Percentiles rank a stretch among this genome's conserved stretches.
Evolutionary conservation across 1,140 invertebrate species (phyloP).

Genomic region (Euwallacea similis): DNA sequence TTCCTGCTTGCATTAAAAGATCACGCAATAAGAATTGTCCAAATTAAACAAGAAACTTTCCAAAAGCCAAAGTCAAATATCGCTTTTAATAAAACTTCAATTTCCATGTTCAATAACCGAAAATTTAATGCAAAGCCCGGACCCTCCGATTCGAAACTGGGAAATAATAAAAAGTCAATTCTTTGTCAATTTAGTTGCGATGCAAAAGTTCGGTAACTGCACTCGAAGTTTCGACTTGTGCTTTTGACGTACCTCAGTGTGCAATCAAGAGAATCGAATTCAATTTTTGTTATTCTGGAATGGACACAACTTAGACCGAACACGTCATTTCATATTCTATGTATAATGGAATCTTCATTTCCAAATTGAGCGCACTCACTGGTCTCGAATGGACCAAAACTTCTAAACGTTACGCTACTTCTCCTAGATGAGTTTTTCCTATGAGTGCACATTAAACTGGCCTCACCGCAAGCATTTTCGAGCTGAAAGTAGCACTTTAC

Average conservation of each 20-base stretch:
- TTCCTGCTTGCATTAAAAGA: too few relatives aligned
- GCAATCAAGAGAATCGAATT: conserved; percentile 16
- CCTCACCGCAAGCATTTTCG: too few relatives aligned
- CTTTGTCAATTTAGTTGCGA: conserved; percentile 20
- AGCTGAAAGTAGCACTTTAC: too few relatives aligned
- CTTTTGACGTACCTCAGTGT: conserved; percentile 16
- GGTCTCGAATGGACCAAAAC: too few relatives aligned
- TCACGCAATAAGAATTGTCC: too few relatives aligned
- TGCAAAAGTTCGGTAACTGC: conserved; percentile 16
- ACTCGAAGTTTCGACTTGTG: conserved; percentile 15
- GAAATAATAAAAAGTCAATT: conserved; percentile 15
- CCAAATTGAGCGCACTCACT: too few relatives aligned
- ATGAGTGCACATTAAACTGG: too few relatives aligned
- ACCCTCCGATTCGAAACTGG: conserved; percentile 8
- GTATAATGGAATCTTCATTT: too few relatives aligned
- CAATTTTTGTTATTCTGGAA: conserved; percentile 12
- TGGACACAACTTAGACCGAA: conserved; percentile 2
- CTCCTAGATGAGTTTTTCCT: too few relatives aligned
- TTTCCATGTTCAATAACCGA: conserved; percentile 20
- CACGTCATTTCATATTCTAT: too few relatives aligned
- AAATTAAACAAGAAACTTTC: not conserved
- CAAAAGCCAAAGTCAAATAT: not conserved
- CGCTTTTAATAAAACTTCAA: conserved; percentile 20
- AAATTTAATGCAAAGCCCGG: conserved; percentile 14
- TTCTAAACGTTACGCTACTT: too few relatives aligned